Conservation (phyloP, 2,797 vertebrate genomes). For the Melanotaenia trifasciata region DNA sequence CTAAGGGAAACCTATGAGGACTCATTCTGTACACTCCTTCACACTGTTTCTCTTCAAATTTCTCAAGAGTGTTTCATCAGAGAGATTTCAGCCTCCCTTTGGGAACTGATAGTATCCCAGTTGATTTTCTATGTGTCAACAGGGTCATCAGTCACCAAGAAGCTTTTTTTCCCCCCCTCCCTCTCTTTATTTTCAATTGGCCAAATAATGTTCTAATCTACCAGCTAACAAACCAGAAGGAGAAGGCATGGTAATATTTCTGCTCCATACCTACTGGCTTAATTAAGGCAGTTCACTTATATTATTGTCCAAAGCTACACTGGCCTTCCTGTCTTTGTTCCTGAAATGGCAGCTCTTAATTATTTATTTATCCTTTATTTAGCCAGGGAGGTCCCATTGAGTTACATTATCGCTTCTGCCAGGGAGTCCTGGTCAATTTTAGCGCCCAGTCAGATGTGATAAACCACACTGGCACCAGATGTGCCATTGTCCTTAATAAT, state of each 20-base stretch:
- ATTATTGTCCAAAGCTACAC: slow-evolving; percentile 52
- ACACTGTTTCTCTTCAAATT: slow-evolving; percentile 13
- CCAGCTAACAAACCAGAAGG: slow-evolving; percentile 30
- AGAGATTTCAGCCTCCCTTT: slow-evolving; percentile 7
- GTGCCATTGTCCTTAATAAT: slow-evolving; percentile 21
- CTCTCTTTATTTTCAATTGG: slow-evolving; percentile 19
- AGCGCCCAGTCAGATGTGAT: slow-evolving; percentile 58
- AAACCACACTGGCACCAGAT: slow-evolving; percentile 42
- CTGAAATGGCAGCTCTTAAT: slow-evolving; percentile 51
- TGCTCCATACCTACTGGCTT: slow-evolving; percentile 55
- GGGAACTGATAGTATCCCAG: slow-evolving; percentile 12
- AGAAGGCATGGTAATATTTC: slow-evolving; percentile 41
- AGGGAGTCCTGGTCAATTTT: slow-evolving; percentile 5
- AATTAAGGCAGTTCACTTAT: slow-evolving; percentile 58
- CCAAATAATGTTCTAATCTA: slow-evolving; percentile 8
- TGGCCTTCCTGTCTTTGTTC: slow-evolving; percentile 38
- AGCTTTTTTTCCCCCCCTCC: not conserved
- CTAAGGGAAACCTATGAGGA: slow-evolving; percentile 30
- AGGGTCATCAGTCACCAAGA: slow-evolving; percentile 13
- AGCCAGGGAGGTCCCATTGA: slow-evolving; percentile 13
- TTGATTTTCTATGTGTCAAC: slow-evolving; percentile 8
- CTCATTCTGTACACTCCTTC: slow-evolving; percentile 31
- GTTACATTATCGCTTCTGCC: slow-evolving; percentile 2
- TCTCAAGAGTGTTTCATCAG: slow-evolving; percentile 8
- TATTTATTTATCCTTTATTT: slow-evolving; percentile 24